Evolutionary conservation across 2,797 vertebrate genomes (phyloP), one percentile per base, ranked within the genome.

Genomic region (Odontamblyopus rebecca): DNA sequence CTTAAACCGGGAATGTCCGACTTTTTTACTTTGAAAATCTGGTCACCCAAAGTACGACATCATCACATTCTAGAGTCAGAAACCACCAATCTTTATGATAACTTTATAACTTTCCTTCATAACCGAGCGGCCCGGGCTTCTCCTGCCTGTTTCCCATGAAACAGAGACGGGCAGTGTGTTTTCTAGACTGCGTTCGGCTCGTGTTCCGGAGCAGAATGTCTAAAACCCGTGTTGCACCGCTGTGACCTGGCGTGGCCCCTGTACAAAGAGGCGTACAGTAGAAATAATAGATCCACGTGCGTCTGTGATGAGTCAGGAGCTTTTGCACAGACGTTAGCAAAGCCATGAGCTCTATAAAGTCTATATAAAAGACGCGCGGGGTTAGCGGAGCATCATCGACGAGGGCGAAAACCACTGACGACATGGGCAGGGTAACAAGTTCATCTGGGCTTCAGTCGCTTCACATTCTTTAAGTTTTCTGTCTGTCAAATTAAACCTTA

Each of bases 401-500:
- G 61, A 50, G 41, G 80, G 77, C 18, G 30, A 62, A 60, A 74
- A 77, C 18, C 29, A 5, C 9, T 12, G 26, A 67, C 82, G 89
- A 30, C 82, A 92, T 92, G 90, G 86, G 84, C 80, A 90, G 78
- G 86, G 89, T 92, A 90, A 79, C 56, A 6, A n/a, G 0, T 23
- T 23, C 23, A 23, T 23, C 23, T 23, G 23, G 23, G 23, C 23
- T 23, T 23, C 23, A 23, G 23, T 23, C 23, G 23, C 23, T 23
- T 23, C 23, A 23, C 23, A n/a, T n/a, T 23, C 23, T 23, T 23
- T 23, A 23, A 23, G 23, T 23, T 23, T 23, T 23, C 23, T 23
- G 23, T 23, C 23, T 23, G 23, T 0, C 5, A 29, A 27, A 4
- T 19, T 2, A 32, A 38, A 7, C 54, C 5, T 32, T 4, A 0